These are phyloP conservation scores for Nyctereutes procyonoides DNA, from an alignment of 2,113 vertebrate genomes.

Conservation along the genomic window DNA sequence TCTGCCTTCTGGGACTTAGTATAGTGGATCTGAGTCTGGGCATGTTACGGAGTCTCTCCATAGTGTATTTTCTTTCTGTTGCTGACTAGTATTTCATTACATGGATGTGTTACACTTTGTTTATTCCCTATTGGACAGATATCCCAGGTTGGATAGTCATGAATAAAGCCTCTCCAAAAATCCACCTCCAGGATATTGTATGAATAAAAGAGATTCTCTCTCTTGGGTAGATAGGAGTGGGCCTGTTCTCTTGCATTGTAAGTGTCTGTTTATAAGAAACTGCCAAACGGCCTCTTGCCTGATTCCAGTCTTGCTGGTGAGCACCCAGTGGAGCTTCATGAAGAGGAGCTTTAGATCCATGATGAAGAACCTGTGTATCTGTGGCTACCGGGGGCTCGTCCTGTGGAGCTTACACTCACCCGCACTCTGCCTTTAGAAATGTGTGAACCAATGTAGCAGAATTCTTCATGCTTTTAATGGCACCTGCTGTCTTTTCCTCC, in stretches of 20 bases:
- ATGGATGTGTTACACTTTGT: neutral
- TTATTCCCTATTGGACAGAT: neutral
- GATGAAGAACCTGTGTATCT: neutral
- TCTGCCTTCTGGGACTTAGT: neutral
- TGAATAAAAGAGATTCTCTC: neutral
- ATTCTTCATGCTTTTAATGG: neutral
- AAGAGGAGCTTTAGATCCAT: neutral
- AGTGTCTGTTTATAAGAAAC: neutral
- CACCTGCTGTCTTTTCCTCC: neutral
- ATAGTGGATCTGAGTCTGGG: neutral
- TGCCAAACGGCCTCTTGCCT: no score
- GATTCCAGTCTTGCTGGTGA: fast-evolving
- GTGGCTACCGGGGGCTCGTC: fast-evolving
- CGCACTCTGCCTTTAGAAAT: neutral
- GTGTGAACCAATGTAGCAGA: neutral
- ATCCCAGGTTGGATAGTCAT: neutral
- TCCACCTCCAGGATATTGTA: neutral
- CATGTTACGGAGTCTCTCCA: neutral
- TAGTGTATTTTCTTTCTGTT: neutral
- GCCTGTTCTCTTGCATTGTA: neutral
- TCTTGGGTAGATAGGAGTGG: neutral
- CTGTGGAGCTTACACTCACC: neutral
- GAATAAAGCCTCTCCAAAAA: neutral
- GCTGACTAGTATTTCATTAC: neutral
- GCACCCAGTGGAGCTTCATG: fast-evolving